Base-by-base conservation (phyloP, 2,797 vertebrate genomes). In the Myotis planiceps region DNA sequence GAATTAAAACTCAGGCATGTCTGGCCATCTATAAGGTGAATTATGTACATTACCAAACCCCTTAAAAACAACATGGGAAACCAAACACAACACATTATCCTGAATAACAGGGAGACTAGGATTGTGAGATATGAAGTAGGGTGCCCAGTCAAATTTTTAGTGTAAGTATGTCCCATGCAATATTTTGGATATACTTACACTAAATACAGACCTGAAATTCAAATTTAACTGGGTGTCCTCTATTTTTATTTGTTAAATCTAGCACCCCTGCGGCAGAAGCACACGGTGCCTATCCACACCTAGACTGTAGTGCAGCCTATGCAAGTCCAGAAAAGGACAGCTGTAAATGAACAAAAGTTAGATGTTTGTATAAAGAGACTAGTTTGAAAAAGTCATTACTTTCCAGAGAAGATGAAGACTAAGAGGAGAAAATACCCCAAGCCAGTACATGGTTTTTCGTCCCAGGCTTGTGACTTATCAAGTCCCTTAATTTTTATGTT, bases 351-450 rank as follows among this genome's bases (percentile, higher is more conserved):
- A 39, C 55, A 84, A 83, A 13, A 19, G 29, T 42, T 32, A 75
- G 58, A 47, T 76, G 32, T 79, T 32, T 55, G 25, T 29, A 47
- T 49, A 49, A 39, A 51, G 45, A 76, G 58, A 94, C 27, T 16
- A 14, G 29, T 85, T 53, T 89, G 90, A 55, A 4, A 80, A 92
- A 91, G 55, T 39, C 49, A 88, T 53, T 71, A 85, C 45, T 74
- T 96, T 93, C 47, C 63, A 76, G 65, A 76, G 63, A 78, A 29
- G 42, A 97, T 21, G 34, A 92, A 80, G 39, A 84, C 71, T 51
- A 82, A 49, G 25, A 81, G 16, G 91, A 91, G 55, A 27, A 58
- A 58, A 27, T 58, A 58, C 9, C 9, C 55, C 55, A 58, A 13
- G 2, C 55, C 55, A 74, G 49, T 27, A 85, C 32, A 2, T 3